phyloP scores from a whole-genome alignment of 2,113 vertebrate genomes.

The Cinclus mexicanus region DNA sequence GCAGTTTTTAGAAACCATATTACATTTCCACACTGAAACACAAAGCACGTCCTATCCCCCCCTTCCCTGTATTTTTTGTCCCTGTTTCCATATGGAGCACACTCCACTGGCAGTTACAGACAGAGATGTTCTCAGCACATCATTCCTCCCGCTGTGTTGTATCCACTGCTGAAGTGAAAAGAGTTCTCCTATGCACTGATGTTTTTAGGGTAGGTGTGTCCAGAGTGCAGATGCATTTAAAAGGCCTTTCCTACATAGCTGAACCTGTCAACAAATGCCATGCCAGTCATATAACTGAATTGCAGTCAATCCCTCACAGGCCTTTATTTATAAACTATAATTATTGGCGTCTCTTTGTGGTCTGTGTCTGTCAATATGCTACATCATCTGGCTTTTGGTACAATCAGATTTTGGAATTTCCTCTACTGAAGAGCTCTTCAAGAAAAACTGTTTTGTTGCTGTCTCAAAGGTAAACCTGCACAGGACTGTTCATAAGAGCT shows the following conservation, averaged over 20 bases:
- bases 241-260: not conserved
- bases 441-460: not conserved
- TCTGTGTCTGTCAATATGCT: not conserved
- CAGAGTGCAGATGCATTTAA: not conserved
- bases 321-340: not conserved
- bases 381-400: not conserved
- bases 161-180: not conserved
- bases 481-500: not conserved
- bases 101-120: rapidly evolving
- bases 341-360: not conserved
- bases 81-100: rapidly evolving
- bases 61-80: not conserved
- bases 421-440: not conserved
- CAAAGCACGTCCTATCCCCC: not conserved
- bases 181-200: not conserved
- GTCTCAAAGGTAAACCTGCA: not conserved
- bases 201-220: not conserved
- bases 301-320: not conserved
- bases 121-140: not conserved
- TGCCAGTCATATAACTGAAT: not conserved
- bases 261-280: not conserved
- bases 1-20: not conserved
- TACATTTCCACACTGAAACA: not conserved
- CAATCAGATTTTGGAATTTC: not conserved
- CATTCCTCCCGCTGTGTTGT: not conserved